A percentile compares a stretch with the other conserved stretches of the same genome.
Evolutionary conservation across 2,888 invertebrate species (phyloP).

Genomic region (Iphiclides podalirius): DNA sequence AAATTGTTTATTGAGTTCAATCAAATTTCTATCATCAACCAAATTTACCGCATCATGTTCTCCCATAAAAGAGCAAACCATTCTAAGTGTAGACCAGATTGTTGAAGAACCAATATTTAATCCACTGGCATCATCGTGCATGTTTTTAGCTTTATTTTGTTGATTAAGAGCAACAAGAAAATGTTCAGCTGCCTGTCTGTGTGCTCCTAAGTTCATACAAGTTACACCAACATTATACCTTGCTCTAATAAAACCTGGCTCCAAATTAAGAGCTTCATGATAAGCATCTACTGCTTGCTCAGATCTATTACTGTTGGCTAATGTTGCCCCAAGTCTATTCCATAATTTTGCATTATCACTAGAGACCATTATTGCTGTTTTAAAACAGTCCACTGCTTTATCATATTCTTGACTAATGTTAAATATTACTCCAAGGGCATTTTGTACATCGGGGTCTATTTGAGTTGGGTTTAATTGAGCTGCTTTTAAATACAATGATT

Average conservation of each 20-base stretch:
- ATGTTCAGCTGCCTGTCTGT: conserved; percentile 97
- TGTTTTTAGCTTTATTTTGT: conserved; percentile 83
- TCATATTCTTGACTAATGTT: conserved; percentile 96
- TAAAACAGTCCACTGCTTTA: conserved; percentile 98
- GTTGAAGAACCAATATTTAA: conserved; percentile 88
- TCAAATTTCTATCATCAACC: conserved; percentile 82
- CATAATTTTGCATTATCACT: conserved; percentile 93
- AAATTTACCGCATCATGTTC: conserved; percentile 81
- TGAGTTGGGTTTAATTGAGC: conserved; percentile 87
- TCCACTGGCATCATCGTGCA: conserved; percentile 49
- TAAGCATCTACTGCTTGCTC: conserved; percentile 99
- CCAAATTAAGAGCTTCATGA: conserved; percentile 91
- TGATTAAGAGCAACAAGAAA: conserved; percentile 95
- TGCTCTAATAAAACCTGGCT: conserved; percentile 97
- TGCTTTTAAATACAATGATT: conserved; percentile 87
- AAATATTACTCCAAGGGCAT: conserved; percentile 96
- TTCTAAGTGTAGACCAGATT: conserved; percentile 95
- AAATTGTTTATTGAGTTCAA: conserved; percentile 80
- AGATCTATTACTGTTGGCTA: conserved; percentile 96
- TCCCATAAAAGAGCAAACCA: conserved; percentile 91
- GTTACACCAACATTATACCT: conserved; percentile 98
- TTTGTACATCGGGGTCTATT: conserved; percentile 94
- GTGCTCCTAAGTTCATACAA: conserved; percentile 96
- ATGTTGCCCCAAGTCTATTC: conserved; percentile 98
- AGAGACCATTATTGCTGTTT: conserved; percentile 90